A percentile compares a stretch with the other conserved stretches of the same genome.
phyloP scores from a whole-genome alignment of 2,888 invertebrate genomes.

The Chrysolina haemoptera region DNA sequence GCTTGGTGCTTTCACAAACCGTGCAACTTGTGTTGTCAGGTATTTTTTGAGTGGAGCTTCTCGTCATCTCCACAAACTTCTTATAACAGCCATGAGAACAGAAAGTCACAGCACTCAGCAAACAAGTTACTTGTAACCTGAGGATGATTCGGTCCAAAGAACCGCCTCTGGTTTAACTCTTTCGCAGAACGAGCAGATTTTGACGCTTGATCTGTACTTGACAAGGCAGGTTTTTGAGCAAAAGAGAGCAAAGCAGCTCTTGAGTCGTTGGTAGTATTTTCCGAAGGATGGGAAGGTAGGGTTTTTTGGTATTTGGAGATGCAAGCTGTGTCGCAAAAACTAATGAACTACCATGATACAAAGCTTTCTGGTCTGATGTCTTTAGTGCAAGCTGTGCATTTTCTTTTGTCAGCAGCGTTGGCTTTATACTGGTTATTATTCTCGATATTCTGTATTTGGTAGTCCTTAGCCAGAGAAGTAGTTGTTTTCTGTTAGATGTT shows the following conservation, averaged over 20 bases:
- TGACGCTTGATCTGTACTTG: constrained; percentile 19
- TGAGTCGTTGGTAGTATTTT: constrained; percentile 32
- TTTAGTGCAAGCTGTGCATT: constrained; percentile 30
- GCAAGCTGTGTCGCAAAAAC: constrained; percentile 28
- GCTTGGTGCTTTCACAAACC: constrained; percentile 26
- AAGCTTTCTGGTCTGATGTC: constrained; percentile 19
- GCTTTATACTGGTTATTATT: background rate
- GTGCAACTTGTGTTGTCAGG: constrained; percentile 20
- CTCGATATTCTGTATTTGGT: background rate
- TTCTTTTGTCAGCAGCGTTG: constrained; percentile 12
- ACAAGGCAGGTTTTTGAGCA: constrained; percentile 26
- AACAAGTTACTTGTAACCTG: constrained; percentile 1
- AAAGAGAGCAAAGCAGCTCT: constrained; percentile 31
- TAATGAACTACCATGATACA: constrained; percentile 36
- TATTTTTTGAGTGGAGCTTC: background rate
- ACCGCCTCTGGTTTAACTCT: constrained; percentile 13
- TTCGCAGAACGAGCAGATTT: constrained; percentile 34
- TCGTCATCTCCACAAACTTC: constrained; percentile 23
- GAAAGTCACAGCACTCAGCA: constrained; percentile 18
- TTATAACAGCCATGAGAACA: constrained; percentile 35
- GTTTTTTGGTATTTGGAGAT: constrained; percentile 26
- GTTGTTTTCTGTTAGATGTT: no score
- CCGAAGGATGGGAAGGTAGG: constrained; percentile 21
- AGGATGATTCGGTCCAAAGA: background rate
- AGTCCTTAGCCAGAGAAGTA: no score